Conservation (phyloP, 1,140 invertebrate species). For the Mercenaria mercenaria region DNA sequence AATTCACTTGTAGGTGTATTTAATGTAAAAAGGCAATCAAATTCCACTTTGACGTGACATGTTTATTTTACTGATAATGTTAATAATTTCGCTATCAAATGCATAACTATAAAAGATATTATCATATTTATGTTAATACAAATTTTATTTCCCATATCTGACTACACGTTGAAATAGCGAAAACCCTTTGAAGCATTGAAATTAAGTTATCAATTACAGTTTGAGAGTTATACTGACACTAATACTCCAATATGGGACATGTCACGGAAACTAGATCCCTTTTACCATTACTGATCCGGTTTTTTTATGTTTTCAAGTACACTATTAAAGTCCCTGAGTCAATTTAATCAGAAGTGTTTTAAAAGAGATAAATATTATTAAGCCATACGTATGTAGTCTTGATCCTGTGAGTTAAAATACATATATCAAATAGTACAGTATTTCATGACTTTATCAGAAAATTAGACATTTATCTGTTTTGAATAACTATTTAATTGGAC, state of each 20-base stretch:
- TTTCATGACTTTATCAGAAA: no score
- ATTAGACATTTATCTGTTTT: no score
- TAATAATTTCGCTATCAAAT: neutral
- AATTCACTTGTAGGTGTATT: neutral
- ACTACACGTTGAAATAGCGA: neutral
- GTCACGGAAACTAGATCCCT: neutral
- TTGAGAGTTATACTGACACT: neutral
- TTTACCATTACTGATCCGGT: neutral
- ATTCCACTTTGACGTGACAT: slow-evolving; percentile 4
- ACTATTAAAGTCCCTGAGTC: no score
- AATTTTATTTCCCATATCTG: neutral
- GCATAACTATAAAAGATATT: neutral
- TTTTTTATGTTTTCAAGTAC: neutral
- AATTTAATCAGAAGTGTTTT: no score
- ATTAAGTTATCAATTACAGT: neutral
- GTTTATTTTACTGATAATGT: slow-evolving; percentile 16
- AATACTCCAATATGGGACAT: neutral
- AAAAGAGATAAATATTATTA: no score
- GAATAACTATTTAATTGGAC: no score
- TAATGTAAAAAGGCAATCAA: neutral
- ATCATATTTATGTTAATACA: neutral
- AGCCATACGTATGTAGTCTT: no score
- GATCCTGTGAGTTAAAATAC: no score
- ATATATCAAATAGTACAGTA: no score
- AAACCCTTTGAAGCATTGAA: slow-evolving; percentile 2